Conservation (phyloP, 2,888 invertebrate genomes). For the Rhagophthalmus giganteus region DNA sequence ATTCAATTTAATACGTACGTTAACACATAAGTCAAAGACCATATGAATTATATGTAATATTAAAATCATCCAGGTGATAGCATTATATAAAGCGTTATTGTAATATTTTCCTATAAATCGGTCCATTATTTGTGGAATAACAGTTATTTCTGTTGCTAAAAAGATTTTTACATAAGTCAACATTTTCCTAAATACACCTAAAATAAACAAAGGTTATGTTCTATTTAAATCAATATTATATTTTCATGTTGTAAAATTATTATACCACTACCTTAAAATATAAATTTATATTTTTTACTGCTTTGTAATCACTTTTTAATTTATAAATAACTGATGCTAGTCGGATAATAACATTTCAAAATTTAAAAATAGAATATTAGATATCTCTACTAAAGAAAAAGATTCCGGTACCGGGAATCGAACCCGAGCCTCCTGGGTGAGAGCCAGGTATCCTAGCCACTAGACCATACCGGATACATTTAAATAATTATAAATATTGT, state of each 20-base stretch:
- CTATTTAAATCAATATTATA: no score
- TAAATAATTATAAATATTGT: neutral
- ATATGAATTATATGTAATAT: constrained; percentile 46
- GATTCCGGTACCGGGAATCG: constrained; percentile 64
- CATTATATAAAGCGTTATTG: constrained; percentile 50
- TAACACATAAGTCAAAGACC: constrained; percentile 44
- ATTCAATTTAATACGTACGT: constrained; percentile 39
- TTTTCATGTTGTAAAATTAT: no score
- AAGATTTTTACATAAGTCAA: constrained; percentile 41
- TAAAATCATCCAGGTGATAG: constrained; percentile 48
- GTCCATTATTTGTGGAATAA: constrained; percentile 45
- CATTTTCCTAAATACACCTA: constrained; percentile 28
- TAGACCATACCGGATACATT: constrained; percentile 55
- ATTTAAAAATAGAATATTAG: no score
- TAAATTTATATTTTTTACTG: no score
- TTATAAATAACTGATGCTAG: no score
- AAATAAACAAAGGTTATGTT: neutral
- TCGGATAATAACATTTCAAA: no score
- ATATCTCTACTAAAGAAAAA: neutral
- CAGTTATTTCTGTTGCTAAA: constrained; percentile 48
- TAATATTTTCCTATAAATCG: constrained; percentile 47
- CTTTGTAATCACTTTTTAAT: no score
- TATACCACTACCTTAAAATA: no score
- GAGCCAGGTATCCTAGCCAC: constrained; percentile 65
- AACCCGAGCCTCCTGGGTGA: constrained; percentile 67